These are phyloP conservation scores for Abscondita cerata DNA, from an alignment of 2,888 invertebrate genomes.

Conservation along the genomic window DNA sequence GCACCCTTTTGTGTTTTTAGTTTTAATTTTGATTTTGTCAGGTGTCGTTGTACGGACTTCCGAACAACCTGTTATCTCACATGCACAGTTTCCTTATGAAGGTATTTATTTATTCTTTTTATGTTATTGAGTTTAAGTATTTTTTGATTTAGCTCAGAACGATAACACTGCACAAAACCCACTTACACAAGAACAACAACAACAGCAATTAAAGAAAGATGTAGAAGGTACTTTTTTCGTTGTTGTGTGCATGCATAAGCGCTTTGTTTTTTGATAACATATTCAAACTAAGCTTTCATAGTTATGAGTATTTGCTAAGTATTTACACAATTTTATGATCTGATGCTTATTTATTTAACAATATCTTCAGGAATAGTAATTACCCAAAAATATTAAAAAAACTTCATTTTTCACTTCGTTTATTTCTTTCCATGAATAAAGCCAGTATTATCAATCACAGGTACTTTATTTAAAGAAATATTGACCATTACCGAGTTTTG, in stretches of 20 bases:
- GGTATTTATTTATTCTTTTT: conserved; percentile 9
- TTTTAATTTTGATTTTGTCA: conserved; percentile 10
- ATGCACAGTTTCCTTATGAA: conserved; percentile 8
- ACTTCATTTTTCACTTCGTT: no score
- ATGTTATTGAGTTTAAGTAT: conserved; percentile 4
- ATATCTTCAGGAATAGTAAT: no score
- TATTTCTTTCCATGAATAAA: no score
- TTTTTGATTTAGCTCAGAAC: conserved; percentile 14
- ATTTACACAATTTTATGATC: no score
- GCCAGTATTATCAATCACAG: no score
- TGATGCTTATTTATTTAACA: no score
- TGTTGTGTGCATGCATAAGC: neutral
- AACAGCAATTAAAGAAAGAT: conserved; percentile 45
- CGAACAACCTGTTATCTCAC: neutral
- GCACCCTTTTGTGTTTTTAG: conserved; percentile 9
- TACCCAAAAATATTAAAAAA: no score
- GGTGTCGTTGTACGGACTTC: neutral
- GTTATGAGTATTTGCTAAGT: no score
- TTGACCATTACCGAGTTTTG: no score
- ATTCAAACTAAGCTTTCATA: no score
- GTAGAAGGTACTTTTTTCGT: conserved; percentile 40
- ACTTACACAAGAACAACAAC: conserved; percentile 43
- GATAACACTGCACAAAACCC: conserved; percentile 44
- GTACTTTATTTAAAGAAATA: no score
- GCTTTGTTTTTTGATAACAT: no score